Conservation (phyloP, 2,797 vertebrate species). For the Coregonus sp. region DNA sequence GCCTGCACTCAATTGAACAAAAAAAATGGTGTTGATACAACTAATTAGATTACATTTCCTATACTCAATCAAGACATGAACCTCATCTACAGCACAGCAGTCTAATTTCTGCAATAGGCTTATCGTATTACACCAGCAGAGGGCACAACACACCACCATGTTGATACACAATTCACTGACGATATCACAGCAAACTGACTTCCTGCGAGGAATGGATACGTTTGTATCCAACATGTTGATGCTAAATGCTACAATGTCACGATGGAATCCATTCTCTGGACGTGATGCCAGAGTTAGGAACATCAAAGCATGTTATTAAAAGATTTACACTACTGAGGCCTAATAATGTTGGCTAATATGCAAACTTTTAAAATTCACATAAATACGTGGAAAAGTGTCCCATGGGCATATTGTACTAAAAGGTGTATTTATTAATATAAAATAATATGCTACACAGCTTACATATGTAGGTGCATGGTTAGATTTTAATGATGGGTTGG, state of each 20-base stretch:
- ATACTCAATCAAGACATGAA: background rate
- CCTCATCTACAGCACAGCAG: background rate
- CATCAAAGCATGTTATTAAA: too few relatives aligned
- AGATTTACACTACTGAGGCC: too few relatives aligned
- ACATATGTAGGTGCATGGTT: background rate
- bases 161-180: background rate
- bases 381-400: background rate
- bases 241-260: constrained; percentile 18
- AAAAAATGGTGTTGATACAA: background rate
- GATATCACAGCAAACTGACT: background rate
- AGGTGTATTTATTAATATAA: too few relatives aligned
- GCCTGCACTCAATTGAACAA: background rate
- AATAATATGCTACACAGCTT: background rate
- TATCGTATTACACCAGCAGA: constrained; percentile 51
- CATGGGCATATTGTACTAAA: background rate
- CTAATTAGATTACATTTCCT: background rate
- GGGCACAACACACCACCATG: constrained; percentile 36
- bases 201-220: background rate
- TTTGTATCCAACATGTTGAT: constrained; percentile 10
- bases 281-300: background rate
- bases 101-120: background rate
- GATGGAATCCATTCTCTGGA: background rate
- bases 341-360: background rate
- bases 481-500: background rate
- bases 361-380: too few relatives aligned